A percentile compares a stretch with the other conserved stretches of the same genome.
Conservation (phyloP, 2,113 vertebrate genomes). For the Cephalopterus ornatus region DNA sequence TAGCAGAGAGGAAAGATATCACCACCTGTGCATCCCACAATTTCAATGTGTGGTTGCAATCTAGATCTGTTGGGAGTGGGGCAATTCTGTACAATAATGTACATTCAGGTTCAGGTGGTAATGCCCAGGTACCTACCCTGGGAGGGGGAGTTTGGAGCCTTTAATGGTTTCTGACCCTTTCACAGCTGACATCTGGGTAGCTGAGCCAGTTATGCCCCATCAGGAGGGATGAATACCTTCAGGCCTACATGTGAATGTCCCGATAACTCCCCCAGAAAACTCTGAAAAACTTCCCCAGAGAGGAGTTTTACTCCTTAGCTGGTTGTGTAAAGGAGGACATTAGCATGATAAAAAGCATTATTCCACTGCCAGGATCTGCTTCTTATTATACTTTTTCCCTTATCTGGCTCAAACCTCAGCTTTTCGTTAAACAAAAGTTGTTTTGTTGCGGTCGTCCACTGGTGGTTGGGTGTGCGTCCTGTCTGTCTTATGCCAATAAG, state of each 20-base stretch:
- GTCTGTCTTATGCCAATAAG: too few relatives aligned
- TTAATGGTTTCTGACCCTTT: not conserved
- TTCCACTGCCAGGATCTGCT: not conserved
- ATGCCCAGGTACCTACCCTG: not conserved
- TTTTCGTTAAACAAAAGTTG: too few relatives aligned
- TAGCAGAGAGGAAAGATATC: too few relatives aligned
- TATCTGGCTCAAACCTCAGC: not conserved
- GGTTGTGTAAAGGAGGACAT: not conserved
- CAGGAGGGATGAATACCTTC: not conserved
- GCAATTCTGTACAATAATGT: not conserved
- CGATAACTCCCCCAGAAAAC: not conserved
- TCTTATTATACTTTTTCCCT: not conserved
- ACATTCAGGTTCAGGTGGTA: not conserved
- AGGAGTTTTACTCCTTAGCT: not conserved
- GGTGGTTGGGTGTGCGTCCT: accelerated
- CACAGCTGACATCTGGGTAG: not conserved
- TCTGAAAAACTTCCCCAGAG: not conserved
- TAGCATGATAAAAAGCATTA: not conserved
- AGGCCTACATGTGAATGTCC: not conserved
- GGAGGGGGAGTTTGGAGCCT: not conserved
- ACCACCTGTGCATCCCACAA: not conserved
- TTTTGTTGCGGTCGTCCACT: too few relatives aligned
- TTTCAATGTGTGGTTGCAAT: not conserved
- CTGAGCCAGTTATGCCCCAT: not conserved
- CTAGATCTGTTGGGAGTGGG: not conserved